Percentiles rank a stretch among this genome's conserved stretches.
Evolutionary conservation across 92 coral and sea anemone species (phyloP).

Genomic region (Palythoa heliodiscus): DNA sequence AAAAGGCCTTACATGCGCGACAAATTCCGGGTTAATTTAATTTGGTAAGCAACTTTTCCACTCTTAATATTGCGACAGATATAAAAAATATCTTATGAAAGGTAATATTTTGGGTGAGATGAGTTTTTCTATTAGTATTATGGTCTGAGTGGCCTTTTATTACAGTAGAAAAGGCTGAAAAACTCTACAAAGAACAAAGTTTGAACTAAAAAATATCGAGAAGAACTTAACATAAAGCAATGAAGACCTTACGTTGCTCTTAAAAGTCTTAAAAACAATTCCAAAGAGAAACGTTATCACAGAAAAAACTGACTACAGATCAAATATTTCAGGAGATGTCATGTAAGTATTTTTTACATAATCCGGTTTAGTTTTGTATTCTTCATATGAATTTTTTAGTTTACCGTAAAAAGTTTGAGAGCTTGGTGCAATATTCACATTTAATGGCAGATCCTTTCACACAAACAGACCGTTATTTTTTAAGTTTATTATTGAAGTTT

Average conservation of each 20-base stretch:
- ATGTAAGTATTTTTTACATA: background rate
- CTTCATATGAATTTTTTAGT: background rate
- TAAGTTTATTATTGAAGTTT: background rate
- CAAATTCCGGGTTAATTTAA: background rate
- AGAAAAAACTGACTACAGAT: background rate
- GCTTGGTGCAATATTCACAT: background rate
- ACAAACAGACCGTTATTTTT: background rate
- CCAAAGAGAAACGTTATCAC: no score
- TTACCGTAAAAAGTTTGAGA: background rate
- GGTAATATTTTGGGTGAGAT: no score
- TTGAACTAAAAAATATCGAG: no score
- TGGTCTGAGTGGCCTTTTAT: no score
- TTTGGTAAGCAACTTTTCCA: background rate
- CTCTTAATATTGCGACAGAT: no score
- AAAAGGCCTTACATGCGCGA: background rate
- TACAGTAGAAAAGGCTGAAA: no score
- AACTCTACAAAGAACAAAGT: no score
- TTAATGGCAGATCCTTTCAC: background rate
- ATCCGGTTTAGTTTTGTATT: background rate
- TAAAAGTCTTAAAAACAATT: no score
- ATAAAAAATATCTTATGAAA: no score
- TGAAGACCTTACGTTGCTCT: no score
- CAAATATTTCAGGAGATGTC: background rate
- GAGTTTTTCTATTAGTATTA: no score
- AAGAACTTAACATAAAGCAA: no score